These are phyloP conservation scores for Elaeidobius kamerunicus DNA, from an alignment of 2,888 invertebrate species.

Conservation along the genomic window DNA sequence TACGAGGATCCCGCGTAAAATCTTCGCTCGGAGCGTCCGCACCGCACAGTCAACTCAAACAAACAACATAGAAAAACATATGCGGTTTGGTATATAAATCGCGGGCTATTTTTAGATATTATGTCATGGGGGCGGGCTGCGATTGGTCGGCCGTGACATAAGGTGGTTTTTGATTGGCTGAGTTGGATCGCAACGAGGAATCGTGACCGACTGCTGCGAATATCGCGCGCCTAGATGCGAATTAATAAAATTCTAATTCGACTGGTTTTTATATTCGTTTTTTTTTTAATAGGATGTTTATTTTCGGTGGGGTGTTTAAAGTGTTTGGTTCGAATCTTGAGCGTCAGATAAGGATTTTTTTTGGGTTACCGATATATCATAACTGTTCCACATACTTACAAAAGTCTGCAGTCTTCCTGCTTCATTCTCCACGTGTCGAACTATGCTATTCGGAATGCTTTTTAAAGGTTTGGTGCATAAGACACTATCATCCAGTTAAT, in stretches of 20 bases:
- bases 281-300: too few species aligned
- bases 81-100: conserved; percentile 28
- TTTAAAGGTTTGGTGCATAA: too few species aligned
- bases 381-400: too few species aligned
- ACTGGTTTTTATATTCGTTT: conserved; percentile 24
- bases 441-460: too few species aligned
- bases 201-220: conserved; percentile 26
- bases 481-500: too few species aligned
- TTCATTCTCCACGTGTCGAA: too few species aligned
- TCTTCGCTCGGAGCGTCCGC: conserved; percentile 22
- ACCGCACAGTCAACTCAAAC: conserved; percentile 24
- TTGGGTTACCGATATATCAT: too few species aligned
- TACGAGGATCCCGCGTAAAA: conserved; percentile 16
- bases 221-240: conserved; percentile 21
- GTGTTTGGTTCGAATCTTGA: too few species aligned
- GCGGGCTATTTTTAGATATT: conserved; percentile 29
- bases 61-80: conserved; percentile 28
- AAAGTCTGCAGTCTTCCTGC: too few species aligned
- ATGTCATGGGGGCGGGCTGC: conserved; percentile 20
- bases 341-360: too few species aligned
- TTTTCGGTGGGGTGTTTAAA: too few species aligned
- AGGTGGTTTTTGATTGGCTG: conserved; percentile 19
- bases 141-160: conserved; percentile 27
- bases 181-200: conserved; percentile 7
- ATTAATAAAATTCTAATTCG: conserved; percentile 21